phyloP scores from a whole-genome alignment of 2,113 vertebrate genomes.

The Motacilla tschutschensis region DNA sequence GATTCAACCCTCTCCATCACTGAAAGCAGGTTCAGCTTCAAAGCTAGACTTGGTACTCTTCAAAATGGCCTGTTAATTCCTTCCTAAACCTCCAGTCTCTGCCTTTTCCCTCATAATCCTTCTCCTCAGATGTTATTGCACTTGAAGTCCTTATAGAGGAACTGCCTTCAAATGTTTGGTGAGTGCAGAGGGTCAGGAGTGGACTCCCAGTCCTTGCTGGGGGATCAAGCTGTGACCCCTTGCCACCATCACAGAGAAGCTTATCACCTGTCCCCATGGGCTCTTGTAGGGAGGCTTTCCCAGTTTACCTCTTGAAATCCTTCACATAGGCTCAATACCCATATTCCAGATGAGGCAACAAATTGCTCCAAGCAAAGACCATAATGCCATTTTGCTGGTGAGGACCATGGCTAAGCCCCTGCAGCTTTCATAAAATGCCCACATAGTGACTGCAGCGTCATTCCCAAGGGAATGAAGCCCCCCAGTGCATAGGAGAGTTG shows the following conservation, averaged over 20 bases:
- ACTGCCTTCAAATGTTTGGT: not conserved
- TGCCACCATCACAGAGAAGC: rapidly evolving
- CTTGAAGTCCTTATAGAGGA: not conserved
- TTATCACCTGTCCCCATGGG: not conserved
- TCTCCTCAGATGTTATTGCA: not conserved
- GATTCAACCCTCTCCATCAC: rapidly evolving
- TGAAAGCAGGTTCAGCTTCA: not conserved
- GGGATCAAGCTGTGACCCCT: not conserved
- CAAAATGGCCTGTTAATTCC: not conserved
- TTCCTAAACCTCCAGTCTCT: not conserved
- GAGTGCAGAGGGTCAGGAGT: not conserved
- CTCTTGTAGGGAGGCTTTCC: not conserved
- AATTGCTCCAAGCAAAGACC: not conserved
- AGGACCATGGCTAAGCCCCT: not conserved
- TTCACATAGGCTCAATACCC: not conserved
- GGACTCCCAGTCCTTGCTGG: not conserved
- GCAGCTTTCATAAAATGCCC: not conserved
- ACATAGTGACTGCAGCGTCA: not conserved
- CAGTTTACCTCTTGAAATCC: not conserved
- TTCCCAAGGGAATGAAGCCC: not conserved
- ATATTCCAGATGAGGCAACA: not conserved
- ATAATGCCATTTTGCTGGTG: not conserved
- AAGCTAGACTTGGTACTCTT: not conserved
- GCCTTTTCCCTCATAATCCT: not conserved
- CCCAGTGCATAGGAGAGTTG: not conserved